A percentile compares a stretch with the other conserved stretches of the same genome.
Conservation (phyloP, 2,797 vertebrate genomes). For the Chelidonichthys spinosus region DNA sequence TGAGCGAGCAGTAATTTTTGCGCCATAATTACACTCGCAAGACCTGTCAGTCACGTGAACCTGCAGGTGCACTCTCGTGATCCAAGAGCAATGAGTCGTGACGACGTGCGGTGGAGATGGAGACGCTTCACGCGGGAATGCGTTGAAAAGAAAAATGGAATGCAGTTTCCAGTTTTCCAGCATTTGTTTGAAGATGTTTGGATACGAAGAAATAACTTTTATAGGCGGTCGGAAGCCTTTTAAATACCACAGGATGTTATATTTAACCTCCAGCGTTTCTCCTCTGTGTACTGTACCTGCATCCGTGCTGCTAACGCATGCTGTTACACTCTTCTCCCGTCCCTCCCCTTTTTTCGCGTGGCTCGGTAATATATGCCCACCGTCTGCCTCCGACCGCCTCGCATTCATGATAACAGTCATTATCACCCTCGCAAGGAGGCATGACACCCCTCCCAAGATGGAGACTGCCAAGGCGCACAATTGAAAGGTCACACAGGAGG, state of each 20-base stretch:
- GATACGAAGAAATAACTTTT: constrained; percentile 34
- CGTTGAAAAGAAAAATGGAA: neutral
- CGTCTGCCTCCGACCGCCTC: constrained; percentile 46
- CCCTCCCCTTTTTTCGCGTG: constrained; percentile 15
- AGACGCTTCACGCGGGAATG: constrained; percentile 4
- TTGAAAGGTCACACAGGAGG: constrained; percentile 70
- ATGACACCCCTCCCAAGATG: constrained; percentile 50
- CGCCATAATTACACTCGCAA: constrained; percentile 56
- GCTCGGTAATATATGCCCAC: constrained; percentile 48
- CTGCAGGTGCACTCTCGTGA: constrained; percentile 48
- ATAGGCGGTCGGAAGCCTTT: constrained; percentile 45
- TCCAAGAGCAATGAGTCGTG: constrained; percentile 38
- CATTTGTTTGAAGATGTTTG: neutral
- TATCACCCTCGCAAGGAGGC: constrained; percentile 64
- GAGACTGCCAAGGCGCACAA: constrained; percentile 47
- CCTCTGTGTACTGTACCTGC: constrained; percentile 24
- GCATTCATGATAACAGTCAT: constrained; percentile 65
- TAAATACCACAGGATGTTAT: constrained; percentile 44
- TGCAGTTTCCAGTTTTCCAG: neutral
- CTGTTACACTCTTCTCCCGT: constrained; percentile 19
- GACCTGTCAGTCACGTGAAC: constrained; percentile 58
- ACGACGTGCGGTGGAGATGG: constrained; percentile 6
- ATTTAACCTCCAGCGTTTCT: constrained; percentile 36
- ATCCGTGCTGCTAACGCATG: constrained; percentile 31
- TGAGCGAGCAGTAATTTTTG: constrained; percentile 60